Evolutionary conservation across 30 jellyfish, hydroid and myxozoan genomes (phyloP).

Genomic region (Mastigias papua): DNA sequence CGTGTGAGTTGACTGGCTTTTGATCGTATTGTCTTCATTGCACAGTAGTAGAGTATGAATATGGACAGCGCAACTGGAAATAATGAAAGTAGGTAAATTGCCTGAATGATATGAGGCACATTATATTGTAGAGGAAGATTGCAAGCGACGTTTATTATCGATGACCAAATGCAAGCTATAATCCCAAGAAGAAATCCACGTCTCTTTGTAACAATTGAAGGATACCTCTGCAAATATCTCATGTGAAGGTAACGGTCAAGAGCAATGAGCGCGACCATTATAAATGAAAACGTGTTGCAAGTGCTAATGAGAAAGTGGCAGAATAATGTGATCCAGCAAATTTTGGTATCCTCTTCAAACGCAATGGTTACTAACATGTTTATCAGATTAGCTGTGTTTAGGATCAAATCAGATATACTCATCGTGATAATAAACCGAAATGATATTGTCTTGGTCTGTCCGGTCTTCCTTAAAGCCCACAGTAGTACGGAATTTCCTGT

Average conservation of each 20-base stretch:
- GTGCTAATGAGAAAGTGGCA: not conserved
- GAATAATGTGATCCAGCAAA: not conserved
- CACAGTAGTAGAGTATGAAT: not conserved
- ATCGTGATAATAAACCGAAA: not conserved
- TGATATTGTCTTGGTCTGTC: not conserved
- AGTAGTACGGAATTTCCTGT: not conserved
- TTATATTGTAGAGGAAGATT: not conserved
- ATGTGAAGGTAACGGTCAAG: slow-evolving; percentile 2
- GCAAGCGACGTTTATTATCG: not conserved
- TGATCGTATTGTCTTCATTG: not conserved
- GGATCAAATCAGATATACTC: not conserved
- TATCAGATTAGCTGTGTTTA: not conserved
- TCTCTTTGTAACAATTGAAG: not conserved
- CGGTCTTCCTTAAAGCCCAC: not conserved
- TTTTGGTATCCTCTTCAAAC: not conserved
- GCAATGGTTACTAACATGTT: not conserved
- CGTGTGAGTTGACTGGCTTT: not conserved
- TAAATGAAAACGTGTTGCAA: not conserved
- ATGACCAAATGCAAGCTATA: not conserved
- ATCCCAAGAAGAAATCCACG: not conserved
- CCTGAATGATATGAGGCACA: not conserved
- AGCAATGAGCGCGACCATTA: not conserved
- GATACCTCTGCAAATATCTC: not conserved
- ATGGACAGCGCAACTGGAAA: not conserved
- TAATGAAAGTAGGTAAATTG: not conserved